Percentiles rank a stretch among this genome's conserved stretches.
These are phyloP conservation scores for Loxodonta africana DNA, from an alignment of 2,113 vertebrate genomes.

Conservation along the genomic window DNA sequence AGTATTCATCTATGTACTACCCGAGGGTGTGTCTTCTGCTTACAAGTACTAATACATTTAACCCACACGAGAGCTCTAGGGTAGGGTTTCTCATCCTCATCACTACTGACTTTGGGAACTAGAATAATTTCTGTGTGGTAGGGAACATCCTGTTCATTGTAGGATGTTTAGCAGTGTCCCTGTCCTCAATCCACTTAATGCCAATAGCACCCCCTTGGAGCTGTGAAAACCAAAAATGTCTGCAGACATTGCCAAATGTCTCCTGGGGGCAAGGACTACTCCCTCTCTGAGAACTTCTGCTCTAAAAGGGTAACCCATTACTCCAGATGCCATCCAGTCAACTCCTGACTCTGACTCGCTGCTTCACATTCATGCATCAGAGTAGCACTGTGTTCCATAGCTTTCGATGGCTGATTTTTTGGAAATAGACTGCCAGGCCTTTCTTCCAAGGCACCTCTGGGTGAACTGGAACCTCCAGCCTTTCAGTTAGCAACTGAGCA, in stretches of 20 bases:
- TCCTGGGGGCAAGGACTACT: background rate
- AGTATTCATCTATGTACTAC: background rate
- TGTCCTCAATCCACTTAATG: background rate
- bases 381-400: background rate
- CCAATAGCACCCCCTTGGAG: background rate
- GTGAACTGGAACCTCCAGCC: background rate
- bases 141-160: background rate
- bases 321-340: background rate
- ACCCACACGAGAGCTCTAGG: background rate
- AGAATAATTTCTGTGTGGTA: background rate
- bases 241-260: background rate
- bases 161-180: background rate
- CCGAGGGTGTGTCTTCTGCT: background rate
- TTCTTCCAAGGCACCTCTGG: background rate
- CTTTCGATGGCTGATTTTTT: background rate
- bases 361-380: background rate
- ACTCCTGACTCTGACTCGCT: background rate
- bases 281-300: background rate
- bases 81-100: too few species aligned
- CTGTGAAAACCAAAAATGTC: background rate
- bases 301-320: background rate
- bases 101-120: background rate
- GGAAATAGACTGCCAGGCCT: background rate
- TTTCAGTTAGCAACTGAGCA: background rate
- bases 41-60: background rate